These are phyloP conservation scores for Ginglymostoma cirratum DNA, from an alignment of 2,113 vertebrate species.

Conservation along the genomic window DNA sequence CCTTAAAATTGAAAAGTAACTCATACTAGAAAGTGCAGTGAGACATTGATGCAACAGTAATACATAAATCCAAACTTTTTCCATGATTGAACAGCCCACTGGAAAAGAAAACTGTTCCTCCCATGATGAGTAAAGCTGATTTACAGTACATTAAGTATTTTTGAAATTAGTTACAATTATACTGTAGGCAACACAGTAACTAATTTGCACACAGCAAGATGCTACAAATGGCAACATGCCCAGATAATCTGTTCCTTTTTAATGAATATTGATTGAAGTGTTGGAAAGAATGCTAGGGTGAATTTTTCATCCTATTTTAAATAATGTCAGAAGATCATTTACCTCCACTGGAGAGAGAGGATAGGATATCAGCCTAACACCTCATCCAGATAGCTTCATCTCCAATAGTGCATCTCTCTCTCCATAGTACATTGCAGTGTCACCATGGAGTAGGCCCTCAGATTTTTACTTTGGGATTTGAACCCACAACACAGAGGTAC, in stretches of 20 bases:
- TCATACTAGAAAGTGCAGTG: not conserved
- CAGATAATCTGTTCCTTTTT: not conserved
- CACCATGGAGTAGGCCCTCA: not conserved
- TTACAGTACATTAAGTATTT: constrained; percentile 5
- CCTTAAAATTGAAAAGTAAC: not conserved
- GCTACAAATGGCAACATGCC: not conserved
- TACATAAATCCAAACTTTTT: not conserved
- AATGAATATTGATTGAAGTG: not conserved
- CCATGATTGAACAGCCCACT: not conserved
- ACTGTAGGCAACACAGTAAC: not conserved
- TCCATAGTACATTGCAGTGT: not conserved
- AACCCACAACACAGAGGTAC: not conserved
- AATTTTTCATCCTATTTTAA: not conserved
- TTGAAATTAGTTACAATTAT: not conserved
- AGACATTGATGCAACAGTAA: not conserved
- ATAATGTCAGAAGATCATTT: not conserved
- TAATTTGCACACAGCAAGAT: not conserved
- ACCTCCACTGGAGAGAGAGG: no score
- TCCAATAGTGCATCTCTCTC: not conserved
- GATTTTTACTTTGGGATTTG: not conserved
- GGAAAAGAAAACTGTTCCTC: not conserved
- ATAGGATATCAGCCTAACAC: not conserved
- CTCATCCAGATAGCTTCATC: not conserved
- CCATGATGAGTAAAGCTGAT: not conserved
- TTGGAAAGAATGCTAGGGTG: not conserved